Evolutionary conservation across 2,888 invertebrate species (phyloP), one percentile per base, ranked within the genome.

Genomic region (Drosophila anceps): DNA sequence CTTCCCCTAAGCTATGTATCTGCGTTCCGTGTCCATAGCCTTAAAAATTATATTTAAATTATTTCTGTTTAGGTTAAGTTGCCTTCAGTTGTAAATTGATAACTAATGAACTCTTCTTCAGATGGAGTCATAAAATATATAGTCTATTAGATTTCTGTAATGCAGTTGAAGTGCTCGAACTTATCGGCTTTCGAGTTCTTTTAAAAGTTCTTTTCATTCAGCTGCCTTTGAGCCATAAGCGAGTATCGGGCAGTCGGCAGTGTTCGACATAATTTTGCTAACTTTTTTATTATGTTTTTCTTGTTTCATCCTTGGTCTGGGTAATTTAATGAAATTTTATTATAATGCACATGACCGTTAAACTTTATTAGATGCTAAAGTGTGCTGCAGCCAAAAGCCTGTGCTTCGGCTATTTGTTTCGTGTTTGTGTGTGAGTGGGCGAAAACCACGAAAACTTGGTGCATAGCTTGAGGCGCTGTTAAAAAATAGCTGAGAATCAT

Each of bases 301-400:
- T 43, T 27, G 31, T 35, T 55, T 27, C 13, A 9, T 60, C 59
- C 44, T 53, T 37, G 61, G 59, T 18, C 64, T 62, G 63, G 82
- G 83, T 73, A 81, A 74, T 90, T 90, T 89, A 88, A 91, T 91
- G 87, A 90, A 91, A 90, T 90, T 91, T 91, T 91, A 91, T 90
- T 88, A 84, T 90, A 90, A 90, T 88, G 84, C 84, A 92, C 81
- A 87, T 75, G 82, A 74, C 81, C 86, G 90, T 91, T 89, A 91
- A 91, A 90, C 85, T 91, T 91, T 90, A 92, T 91, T 88, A 83
- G 69, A 84, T 79, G 76, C 79, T 61, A 79, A 86, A 81, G 82
- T 81, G 83, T 61, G 58, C 13, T 43, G 78, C 79, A 76, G 57
- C 41, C 53, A 67, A 63, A 24, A 18, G 54, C 13, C 29, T 18